A percentile compares a stretch with the other conserved stretches of the same genome.
Evolutionary conservation across 2,888 invertebrate species (phyloP).

Genomic region (Lasioglossum pauxillum): DNA sequence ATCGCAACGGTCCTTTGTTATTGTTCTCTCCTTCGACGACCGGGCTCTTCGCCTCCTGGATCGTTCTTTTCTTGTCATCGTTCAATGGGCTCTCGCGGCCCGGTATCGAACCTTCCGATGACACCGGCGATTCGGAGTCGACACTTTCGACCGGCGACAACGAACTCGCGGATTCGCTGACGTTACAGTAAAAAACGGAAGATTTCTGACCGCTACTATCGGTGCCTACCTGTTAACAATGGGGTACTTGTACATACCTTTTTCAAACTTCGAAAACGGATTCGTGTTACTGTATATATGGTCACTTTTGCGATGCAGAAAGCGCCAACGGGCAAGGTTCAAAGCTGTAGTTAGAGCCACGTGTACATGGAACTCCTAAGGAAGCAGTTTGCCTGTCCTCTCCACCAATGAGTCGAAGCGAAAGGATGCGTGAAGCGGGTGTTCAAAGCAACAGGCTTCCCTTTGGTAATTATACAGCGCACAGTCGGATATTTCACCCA

Average conservation of each 20-base stretch:
- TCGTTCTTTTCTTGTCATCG: conserved; percentile 52
- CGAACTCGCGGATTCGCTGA: conserved; percentile 74
- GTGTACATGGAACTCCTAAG: background rate
- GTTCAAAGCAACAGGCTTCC: background rate
- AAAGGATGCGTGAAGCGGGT: conserved; percentile 6
- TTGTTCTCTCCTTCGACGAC: conserved; percentile 44
- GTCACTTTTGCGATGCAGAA: background rate
- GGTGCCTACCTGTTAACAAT: conserved; percentile 73
- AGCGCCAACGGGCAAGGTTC: background rate
- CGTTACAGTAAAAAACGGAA: conserved; percentile 76
- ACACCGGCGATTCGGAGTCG: conserved; percentile 82
- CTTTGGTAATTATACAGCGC: background rate
- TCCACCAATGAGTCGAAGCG: background rate
- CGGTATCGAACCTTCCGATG: conserved; percentile 82
- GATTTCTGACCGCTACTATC: conserved; percentile 68
- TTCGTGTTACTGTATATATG: background rate
- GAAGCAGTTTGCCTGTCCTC: background rate
- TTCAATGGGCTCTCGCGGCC: conserved; percentile 53
- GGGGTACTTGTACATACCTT: conserved; percentile 77
- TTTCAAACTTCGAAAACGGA: background rate
- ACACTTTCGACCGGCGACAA: conserved; percentile 78
- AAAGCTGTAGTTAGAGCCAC: background rate
- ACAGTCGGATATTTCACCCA: too few relatives aligned
- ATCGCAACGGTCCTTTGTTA: conserved; percentile 1
- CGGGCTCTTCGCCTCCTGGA: conserved; percentile 58